Percentiles rank a stretch among this genome's conserved stretches.
Evolutionary conservation across 1,140 invertebrate species (phyloP).

Genomic region (Lamellibrachia luymesi): DNA sequence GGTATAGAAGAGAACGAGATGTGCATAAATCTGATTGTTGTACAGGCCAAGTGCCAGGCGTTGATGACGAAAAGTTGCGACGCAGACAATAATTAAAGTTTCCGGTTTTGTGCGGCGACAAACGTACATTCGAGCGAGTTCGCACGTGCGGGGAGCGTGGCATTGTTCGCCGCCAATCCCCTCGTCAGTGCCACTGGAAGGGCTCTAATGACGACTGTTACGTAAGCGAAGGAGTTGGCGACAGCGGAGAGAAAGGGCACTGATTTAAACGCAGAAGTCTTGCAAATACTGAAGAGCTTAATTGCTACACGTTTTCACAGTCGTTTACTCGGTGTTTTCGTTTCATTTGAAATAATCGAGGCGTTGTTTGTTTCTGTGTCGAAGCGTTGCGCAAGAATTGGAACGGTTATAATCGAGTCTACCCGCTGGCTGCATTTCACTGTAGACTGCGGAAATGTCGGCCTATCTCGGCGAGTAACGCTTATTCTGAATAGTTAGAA

Average conservation of each 20-base stretch:
- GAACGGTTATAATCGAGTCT: background rate
- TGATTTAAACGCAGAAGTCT: background rate
- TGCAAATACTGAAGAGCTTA: background rate
- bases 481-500: too few relatives aligned
- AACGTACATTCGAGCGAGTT: background rate
- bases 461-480: too few relatives aligned
- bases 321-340: background rate
- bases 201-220: background rate
- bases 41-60: too few relatives aligned
- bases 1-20: too few relatives aligned
- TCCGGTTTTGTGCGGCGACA: background rate
- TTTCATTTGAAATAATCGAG: background rate
- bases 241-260: background rate
- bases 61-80: background rate
- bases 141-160: background rate
- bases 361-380: background rate
- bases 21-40: too few relatives aligned
- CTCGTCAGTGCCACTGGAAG: background rate
- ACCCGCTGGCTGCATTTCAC: background rate
- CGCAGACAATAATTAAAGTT: background rate
- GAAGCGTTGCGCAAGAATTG: background rate
- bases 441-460: background rate
- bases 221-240: background rate
- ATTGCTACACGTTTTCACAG: background rate
- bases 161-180: background rate